These are phyloP conservation scores for Lathronympha strigana DNA, from an alignment of 2,888 invertebrate genomes.

Conservation along the genomic window DNA sequence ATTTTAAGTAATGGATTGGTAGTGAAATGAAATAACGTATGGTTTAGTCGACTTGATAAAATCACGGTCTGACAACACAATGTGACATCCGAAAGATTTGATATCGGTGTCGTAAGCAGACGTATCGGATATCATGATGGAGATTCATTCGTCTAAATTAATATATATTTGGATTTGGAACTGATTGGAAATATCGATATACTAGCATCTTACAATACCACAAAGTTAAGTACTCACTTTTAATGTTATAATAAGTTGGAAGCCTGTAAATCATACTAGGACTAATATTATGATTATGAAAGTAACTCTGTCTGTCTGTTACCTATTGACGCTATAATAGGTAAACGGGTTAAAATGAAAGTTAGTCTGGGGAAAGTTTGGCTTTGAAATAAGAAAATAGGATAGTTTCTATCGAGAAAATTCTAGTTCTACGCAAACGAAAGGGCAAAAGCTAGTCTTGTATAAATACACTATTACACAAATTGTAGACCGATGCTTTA, in stretches of 20 bases:
- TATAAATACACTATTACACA: no score
- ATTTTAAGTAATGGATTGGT: conserved; percentile 7
- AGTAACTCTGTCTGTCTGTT: no score
- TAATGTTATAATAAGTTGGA: no score
- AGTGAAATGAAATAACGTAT: conserved; percentile 16
- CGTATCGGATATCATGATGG: conserved; percentile 30
- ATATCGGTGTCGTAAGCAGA: conserved; percentile 31
- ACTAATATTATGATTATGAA: no score
- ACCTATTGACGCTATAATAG: no score
- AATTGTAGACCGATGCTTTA: not conserved
- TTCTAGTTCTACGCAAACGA: no score
- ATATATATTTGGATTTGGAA: conserved; percentile 3
- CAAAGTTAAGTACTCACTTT: not conserved
- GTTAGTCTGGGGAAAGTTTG: no score
- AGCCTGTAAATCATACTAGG: no score
- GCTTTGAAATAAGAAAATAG: no score
- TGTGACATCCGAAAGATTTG: conserved; percentile 32
- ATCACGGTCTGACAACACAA: conserved; percentile 35
- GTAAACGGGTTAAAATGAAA: no score
- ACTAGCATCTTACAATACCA: not conserved
- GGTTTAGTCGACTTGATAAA: conserved; percentile 23
- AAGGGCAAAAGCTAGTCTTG: no score
- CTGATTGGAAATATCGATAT: not conserved
- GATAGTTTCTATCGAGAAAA: no score
- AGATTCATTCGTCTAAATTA: conserved; percentile 12